Percentiles rank a stretch among this genome's conserved stretches.
Evolutionary conservation across 2,888 invertebrate genomes (phyloP).

Genomic region (Caenorhabditis imperialis): DNA sequence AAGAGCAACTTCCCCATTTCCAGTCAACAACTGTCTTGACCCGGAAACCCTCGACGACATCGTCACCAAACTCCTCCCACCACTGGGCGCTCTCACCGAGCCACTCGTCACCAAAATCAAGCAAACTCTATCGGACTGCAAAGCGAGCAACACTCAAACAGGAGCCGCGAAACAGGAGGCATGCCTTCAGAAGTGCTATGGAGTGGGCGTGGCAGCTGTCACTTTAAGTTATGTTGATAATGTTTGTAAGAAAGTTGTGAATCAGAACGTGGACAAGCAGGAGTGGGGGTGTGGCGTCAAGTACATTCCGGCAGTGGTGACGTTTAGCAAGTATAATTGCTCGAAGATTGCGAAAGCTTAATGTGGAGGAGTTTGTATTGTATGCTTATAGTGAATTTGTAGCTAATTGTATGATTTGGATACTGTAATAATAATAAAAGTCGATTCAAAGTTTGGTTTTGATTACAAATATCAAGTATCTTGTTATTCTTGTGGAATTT

Average conservation of each 20-base stretch:
- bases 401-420: not conserved
- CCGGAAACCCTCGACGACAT: constrained; percentile 18
- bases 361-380: too few species aligned
- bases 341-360: constrained; percentile 25
- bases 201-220: not conserved
- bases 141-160: constrained; percentile 9
- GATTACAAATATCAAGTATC: too few species aligned
- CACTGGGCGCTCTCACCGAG: not conserved
- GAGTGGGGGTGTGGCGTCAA: constrained; percentile 29
- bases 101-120: not conserved
- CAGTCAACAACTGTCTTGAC: constrained; percentile 18
- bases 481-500: too few species aligned
- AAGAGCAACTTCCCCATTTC: not conserved
- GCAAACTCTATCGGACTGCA: constrained; percentile 2
- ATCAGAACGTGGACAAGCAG: constrained; percentile 12
- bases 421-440: too few species aligned
- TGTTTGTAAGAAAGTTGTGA: constrained; percentile 10
- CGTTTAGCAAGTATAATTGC: constrained; percentile 14
- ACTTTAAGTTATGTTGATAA: constrained; percentile 13
- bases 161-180: constrained; percentile 18
- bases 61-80: not conserved
- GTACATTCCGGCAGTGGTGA: constrained; percentile 15
- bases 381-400: not conserved
- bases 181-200: constrained; percentile 13
- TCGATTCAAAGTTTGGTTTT: too few species aligned